Evolutionary conservation across 1,140 invertebrate species (phyloP).

Genomic region (Brachionus asplanchnoidis): DNA sequence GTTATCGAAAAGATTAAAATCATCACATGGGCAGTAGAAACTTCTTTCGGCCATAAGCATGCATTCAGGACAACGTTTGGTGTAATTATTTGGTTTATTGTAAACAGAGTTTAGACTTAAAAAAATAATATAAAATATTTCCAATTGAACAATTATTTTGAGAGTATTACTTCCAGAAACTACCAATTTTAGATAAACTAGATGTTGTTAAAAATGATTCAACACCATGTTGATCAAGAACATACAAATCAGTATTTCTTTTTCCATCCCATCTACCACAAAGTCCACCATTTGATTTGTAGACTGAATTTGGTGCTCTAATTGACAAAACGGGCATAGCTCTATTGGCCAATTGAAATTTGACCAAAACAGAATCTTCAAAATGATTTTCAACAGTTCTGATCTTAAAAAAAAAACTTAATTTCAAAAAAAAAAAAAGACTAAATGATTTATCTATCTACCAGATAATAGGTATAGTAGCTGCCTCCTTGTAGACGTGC

Average conservation of each 20-base stretch:
- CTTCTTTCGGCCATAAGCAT: slow-evolving; percentile 9
- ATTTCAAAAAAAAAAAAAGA: not conserved
- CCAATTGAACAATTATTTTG: too few species aligned
- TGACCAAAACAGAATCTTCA: not conserved
- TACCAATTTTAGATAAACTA: not conserved
- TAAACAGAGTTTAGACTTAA: not conserved
- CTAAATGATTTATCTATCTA: not conserved
- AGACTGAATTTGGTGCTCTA: not conserved
- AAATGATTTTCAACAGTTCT: slow-evolving; percentile 28
- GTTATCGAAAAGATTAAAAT: slow-evolving; percentile 19
- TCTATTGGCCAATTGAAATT: slow-evolving; percentile 13
- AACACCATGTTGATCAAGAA: slow-evolving; percentile 3
- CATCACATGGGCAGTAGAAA: slow-evolving; percentile 35
- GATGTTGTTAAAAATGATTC: slow-evolving; percentile 6
- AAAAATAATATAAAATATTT: not conserved
- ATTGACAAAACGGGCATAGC: not conserved
- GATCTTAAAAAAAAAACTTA: not conserved
- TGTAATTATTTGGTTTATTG: not conserved
- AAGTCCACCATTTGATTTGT: not conserved
- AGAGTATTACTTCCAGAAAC: not conserved
- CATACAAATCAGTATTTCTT: slow-evolving; percentile 6
- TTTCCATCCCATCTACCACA: slow-evolving; percentile 11
- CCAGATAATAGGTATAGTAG: not conserved
- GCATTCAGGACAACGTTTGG: slow-evolving; percentile 32
- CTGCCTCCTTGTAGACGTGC: not conserved